phyloP scores from a whole-genome alignment of 2,888 invertebrate species.

The Monoplex corrugatus region DNA sequence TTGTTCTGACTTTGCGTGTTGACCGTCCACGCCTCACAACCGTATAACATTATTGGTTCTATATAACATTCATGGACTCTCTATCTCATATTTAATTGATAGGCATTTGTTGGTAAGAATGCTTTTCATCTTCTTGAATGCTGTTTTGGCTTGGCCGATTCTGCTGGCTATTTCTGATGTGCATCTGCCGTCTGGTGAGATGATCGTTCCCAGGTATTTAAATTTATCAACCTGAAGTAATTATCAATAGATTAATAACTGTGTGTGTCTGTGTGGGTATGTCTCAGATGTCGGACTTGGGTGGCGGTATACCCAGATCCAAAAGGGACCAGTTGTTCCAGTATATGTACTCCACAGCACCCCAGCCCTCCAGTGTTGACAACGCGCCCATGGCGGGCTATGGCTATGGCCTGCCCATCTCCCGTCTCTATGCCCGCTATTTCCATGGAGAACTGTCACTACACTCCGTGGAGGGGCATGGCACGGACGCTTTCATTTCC shows the following conservation, averaged over 20 bases:
- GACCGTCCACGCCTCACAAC: too few species aligned
- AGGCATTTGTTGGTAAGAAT: too few species aligned
- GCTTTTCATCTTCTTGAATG: too few species aligned
- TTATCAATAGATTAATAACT: not conserved
- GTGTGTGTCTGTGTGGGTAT: not conserved
- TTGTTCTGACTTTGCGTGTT: too few species aligned
- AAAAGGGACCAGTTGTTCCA: conserved; percentile 93
- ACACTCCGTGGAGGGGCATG: conserved; percentile 96
- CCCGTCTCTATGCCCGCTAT: conserved; percentile 97
- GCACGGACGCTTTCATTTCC: conserved; percentile 98
- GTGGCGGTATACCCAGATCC: conserved; percentile 95
- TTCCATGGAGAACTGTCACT: conserved; percentile 98
- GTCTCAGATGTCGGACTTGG: conserved; percentile 94
- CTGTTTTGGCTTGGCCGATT: too few species aligned
- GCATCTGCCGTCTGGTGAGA: too few species aligned
- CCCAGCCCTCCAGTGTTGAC: conserved; percentile 90
- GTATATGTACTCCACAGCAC: conserved; percentile 99
- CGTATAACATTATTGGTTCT: too few species aligned
- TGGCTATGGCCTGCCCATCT: conserved; percentile 98
- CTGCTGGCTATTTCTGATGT: too few species aligned
- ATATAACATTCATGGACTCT: too few species aligned
- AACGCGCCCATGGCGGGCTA: conserved; percentile 93
- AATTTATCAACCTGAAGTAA: too few species aligned
- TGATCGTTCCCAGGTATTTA: too few species aligned
- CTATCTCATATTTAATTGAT: too few species aligned